Percentiles rank a stretch among this genome's conserved stretches.
Evolutionary conservation across 1,140 invertebrate species (phyloP).

Genomic region (Hydropsyche tenuis): DNA sequence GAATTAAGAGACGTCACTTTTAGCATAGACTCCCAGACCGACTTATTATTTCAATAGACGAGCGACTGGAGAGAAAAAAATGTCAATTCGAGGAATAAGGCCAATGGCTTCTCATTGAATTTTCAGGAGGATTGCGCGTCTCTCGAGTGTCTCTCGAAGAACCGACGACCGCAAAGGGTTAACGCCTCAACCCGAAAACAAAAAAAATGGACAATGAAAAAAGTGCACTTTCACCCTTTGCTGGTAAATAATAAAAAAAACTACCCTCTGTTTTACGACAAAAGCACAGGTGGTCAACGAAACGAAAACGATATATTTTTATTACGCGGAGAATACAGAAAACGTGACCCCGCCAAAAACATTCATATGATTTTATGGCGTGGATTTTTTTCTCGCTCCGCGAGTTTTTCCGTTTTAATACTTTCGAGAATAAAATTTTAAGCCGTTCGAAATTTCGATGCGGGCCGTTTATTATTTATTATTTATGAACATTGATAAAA

Average conservation of each 20-base stretch:
- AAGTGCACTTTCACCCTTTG: slow-evolving; percentile 44
- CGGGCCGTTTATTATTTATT: neutral
- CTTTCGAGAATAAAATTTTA: neutral
- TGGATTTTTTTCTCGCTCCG: neutral
- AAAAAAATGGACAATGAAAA: slow-evolving; percentile 44
- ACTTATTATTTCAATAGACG: neutral
- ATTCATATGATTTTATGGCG: slow-evolving; percentile 7
- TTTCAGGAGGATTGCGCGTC: slow-evolving; percentile 32
- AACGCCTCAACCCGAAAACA: neutral
- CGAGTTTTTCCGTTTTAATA: neutral
- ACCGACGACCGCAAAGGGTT: slow-evolving; percentile 26
- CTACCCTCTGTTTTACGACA: slow-evolving; percentile 39
- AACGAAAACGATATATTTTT: slow-evolving; percentile 34
- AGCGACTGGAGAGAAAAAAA: neutral
- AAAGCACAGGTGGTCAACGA: slow-evolving; percentile 44
- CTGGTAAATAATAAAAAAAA: slow-evolving; percentile 46
- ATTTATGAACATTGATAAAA: slow-evolving; percentile 5
- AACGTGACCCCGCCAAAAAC: slow-evolving; percentile 20
- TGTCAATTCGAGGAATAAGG: slow-evolving; percentile 9
- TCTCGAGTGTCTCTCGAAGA: slow-evolving; percentile 2
- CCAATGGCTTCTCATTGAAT: slow-evolving; percentile 42
- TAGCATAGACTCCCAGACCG: neutral
- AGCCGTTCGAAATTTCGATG: neutral
- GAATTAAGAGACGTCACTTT: neutral
- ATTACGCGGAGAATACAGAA: slow-evolving; percentile 29